Conservation (phyloP, 2,888 invertebrate species). For the Caenorhabditis zanzibari region DNA sequence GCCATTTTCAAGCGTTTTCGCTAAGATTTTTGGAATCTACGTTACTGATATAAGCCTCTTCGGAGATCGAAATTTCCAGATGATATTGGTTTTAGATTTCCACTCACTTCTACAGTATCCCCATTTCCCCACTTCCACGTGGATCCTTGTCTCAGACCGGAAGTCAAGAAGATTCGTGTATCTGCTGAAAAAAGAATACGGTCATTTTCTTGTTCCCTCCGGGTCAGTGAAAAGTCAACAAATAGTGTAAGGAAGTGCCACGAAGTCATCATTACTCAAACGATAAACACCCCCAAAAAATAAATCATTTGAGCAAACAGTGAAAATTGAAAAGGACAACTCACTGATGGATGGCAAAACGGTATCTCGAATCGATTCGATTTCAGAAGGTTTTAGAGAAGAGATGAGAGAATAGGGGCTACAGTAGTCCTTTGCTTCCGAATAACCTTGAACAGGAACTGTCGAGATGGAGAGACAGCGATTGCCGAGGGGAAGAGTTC, state of each 20-base stretch:
- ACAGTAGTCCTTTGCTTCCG: constrained; percentile 47
- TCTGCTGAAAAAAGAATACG: constrained; percentile 52
- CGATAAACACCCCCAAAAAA: constrained; percentile 38
- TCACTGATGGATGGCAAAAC: constrained; percentile 44
- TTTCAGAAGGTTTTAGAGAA: constrained; percentile 50
- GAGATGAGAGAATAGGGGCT: constrained; percentile 45
- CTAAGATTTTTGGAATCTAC: too few relatives aligned
- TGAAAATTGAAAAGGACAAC: constrained; percentile 19
- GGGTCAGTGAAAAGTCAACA: constrained; percentile 43
- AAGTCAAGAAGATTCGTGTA: constrained; percentile 67
- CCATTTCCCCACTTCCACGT: constrained; percentile 77
- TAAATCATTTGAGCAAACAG: constrained; percentile 53
- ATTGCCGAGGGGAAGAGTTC: constrained; percentile 55
- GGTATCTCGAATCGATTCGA: constrained; percentile 44
- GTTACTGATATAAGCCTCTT: too few relatives aligned
- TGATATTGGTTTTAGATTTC: too few relatives aligned
- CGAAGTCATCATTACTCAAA: constrained; percentile 37
- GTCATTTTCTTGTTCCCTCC: neutral
- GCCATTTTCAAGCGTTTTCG: too few relatives aligned
- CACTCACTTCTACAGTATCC: constrained; percentile 57
- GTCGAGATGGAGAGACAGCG: constrained; percentile 57
- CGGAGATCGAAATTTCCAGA: too few relatives aligned
- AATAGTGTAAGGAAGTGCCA: constrained; percentile 61
- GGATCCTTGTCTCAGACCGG: constrained; percentile 73
- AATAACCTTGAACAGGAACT: constrained; percentile 46